Conservation (phyloP, 2,888 invertebrate genomes). For the Trissolcus japonicus region DNA sequence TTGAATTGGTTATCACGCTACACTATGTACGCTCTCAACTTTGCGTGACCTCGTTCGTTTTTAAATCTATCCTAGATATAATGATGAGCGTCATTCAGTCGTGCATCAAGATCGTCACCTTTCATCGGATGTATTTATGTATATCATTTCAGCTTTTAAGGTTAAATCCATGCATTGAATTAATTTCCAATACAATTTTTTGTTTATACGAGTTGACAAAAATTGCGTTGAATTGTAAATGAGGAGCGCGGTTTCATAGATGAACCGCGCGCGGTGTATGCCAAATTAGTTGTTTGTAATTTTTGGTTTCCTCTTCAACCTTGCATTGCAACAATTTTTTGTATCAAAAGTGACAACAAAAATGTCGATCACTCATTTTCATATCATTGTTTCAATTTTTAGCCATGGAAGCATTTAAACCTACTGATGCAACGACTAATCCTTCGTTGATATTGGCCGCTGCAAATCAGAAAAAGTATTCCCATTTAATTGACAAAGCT, state of each 20-base stretch:
- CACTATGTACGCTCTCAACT: neutral
- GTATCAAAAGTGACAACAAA: neutral
- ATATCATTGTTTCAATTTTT: conserved; percentile 58
- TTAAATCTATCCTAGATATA: conserved; percentile 29
- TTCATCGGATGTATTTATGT: no score
- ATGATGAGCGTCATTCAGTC: neutral
- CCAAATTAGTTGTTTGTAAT: neutral
- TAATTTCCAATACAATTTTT: neutral
- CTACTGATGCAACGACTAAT: conserved; percentile 99
- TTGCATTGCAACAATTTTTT: neutral
- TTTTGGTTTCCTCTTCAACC: no score
- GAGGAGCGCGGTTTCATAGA: neutral
- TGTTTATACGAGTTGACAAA: neutral
- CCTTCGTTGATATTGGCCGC: conserved; percentile 97
- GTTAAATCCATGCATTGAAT: neutral
- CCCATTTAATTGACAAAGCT: conserved; percentile 91
- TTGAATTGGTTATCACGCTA: neutral
- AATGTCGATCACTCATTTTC: neutral
- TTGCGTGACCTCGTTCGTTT: conserved; percentile 21
- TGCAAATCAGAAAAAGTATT: conserved; percentile 95
- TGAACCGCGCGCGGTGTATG: neutral
- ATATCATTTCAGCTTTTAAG: neutral
- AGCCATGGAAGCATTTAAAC: conserved; percentile 98
- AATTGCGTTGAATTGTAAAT: neutral
- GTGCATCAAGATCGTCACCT: conserved; percentile 6